Evolutionary conservation across 2,797 vertebrate species (phyloP).

Genomic region (Orestias chungarensis): DNA sequence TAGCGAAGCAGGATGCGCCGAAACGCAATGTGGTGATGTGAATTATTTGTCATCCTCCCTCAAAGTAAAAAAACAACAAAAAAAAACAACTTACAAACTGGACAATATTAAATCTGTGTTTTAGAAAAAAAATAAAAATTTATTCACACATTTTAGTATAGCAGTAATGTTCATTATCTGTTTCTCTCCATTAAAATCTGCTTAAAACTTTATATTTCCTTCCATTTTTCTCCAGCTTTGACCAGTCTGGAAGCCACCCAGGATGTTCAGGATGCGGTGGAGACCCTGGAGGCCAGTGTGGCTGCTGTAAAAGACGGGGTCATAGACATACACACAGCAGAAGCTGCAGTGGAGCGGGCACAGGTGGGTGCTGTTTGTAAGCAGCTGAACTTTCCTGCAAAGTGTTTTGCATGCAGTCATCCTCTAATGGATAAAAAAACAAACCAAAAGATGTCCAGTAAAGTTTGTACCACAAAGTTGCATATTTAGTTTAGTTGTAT

Average conservation of each 20-base stretch:
- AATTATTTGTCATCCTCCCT: constrained; percentile 33
- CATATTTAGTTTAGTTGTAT: neutral
- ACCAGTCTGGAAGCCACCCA: constrained; percentile 65
- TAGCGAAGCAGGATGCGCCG: neutral
- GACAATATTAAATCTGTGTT: constrained; percentile 54
- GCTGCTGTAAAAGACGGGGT: constrained; percentile 64
- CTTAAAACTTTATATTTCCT: neutral
- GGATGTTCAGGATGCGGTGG: constrained; percentile 62
- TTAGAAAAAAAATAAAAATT: no score
- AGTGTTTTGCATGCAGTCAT: constrained; percentile 3
- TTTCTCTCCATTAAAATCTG: neutral
- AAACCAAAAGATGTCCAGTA: neutral
- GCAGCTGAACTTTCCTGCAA: neutral
- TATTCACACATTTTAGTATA: neutral
- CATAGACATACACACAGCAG: constrained; percentile 67
- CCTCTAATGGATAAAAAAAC: neutral
- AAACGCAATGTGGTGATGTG: constrained; percentile 16
- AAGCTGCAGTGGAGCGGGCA: constrained; percentile 81
- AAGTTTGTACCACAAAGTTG: neutral
- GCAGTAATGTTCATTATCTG: neutral
- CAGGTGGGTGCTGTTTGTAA: constrained; percentile 77
- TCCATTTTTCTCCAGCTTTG: constrained; percentile 69
- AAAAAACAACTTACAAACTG: neutral
- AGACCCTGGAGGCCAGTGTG: constrained; percentile 77
- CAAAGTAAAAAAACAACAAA: constrained; percentile 24